A percentile compares a stretch with the other conserved stretches of the same genome.
phyloP scores from a whole-genome alignment of 2,113 vertebrate species.

The Elephas maximus region DNA sequence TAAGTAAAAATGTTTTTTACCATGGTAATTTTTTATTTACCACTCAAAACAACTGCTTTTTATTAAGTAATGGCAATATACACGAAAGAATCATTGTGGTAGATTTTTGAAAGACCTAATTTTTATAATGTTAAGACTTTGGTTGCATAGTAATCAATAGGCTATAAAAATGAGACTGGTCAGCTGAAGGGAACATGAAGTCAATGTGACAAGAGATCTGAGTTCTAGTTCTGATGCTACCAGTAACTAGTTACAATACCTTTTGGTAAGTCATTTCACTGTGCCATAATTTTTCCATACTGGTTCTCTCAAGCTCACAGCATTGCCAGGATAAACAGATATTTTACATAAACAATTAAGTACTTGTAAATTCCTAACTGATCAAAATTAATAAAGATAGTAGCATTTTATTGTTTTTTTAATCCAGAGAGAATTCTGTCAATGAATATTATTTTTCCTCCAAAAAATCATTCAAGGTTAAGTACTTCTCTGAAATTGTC shows the following conservation, averaged over 20 bases:
- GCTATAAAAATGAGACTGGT: slow-evolving; percentile 25
- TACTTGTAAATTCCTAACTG: neutral
- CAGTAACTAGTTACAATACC: neutral
- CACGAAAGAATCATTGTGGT: neutral
- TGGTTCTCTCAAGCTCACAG: neutral
- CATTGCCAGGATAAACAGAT: slow-evolving; percentile 5
- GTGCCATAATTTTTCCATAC: neutral
- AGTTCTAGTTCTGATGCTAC: neutral
- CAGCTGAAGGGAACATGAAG: slow-evolving; percentile 42
- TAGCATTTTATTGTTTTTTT: slow-evolving; percentile 19
- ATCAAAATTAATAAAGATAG: slow-evolving; percentile 55
- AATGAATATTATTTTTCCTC: neutral
- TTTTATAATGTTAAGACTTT: slow-evolving; percentile 47
- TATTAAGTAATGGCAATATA: neutral
- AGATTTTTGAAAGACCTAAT: slow-evolving; percentile 46
- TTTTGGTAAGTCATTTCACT: slow-evolving; percentile 13
- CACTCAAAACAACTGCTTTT: slow-evolving; percentile 20
- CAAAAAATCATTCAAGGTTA: slow-evolving; percentile 31
- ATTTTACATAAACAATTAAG: neutral
- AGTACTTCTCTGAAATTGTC: slow-evolving; percentile 37
- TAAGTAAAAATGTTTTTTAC: slow-evolving; percentile 59
- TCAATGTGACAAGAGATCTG: neutral
- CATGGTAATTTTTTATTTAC: slow-evolving; percentile 21
- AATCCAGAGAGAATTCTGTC: slow-evolving; percentile 29
- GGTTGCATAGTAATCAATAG: neutral